Evolutionary conservation across 2,113 vertebrate species (phyloP).

Genomic region (Ctenodactylus gundi): DNA sequence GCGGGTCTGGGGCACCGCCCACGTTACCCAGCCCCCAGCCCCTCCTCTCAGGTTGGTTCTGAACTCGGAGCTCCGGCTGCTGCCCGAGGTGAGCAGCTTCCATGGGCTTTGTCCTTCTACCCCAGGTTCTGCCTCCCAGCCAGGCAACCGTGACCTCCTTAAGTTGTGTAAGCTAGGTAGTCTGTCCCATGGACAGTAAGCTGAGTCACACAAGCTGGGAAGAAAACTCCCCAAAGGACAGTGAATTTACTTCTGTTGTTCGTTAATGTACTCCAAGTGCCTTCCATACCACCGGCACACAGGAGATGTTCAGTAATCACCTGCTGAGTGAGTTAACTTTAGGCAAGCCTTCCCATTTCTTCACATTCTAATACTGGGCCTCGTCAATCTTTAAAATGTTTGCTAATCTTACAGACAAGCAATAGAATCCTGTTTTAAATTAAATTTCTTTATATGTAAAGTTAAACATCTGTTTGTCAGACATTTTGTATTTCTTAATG

Average conservation of each 20-base stretch:
- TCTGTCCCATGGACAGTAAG: not conserved
- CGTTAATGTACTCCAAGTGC: not conserved
- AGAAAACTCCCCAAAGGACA: not conserved
- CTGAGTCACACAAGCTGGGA: not conserved
- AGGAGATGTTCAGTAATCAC: not conserved
- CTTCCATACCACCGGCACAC: not conserved
- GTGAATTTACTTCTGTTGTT: not conserved
- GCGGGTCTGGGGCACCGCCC: too few species aligned
- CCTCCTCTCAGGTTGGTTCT: too few species aligned
- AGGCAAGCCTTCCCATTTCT: not conserved
- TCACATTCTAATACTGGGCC: not conserved
- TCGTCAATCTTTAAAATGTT: not conserved
- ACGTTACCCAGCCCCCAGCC: too few species aligned
- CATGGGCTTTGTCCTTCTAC: not conserved
- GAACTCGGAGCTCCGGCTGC: too few species aligned
- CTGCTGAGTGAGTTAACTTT: not conserved
- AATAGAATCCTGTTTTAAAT: not conserved
- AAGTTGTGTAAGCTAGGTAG: not conserved
- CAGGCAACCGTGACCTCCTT: not conserved
- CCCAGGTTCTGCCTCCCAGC: not conserved
- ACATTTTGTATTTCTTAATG: not conserved
- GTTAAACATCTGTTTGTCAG: not conserved
- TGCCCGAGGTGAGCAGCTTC: too few species aligned
- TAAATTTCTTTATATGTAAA: constrained; percentile 8
- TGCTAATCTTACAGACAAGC: not conserved